Evolutionary conservation across 2,888 invertebrate species (phyloP), one percentile per base, ranked within the genome.

Genomic region (Nomada ruficornis): DNA sequence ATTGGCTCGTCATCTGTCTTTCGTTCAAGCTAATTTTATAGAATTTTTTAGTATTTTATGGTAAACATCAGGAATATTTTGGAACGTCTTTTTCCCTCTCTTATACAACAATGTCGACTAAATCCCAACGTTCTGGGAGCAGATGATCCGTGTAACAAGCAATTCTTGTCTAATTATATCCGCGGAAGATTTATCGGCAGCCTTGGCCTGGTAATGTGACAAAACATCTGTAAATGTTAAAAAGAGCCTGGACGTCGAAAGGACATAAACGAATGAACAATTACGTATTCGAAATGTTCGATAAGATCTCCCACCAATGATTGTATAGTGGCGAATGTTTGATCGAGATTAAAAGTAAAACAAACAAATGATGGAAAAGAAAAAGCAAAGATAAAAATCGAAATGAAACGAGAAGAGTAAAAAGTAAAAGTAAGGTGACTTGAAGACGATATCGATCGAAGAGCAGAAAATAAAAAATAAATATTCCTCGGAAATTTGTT

Each of bases 231-330:
- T 57, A 69, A 69, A 64, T 60, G 67, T 67, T 60, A 42, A 74
- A 69, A 62, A 62, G 57, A 36, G 59, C 54, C 64, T 11, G 80
- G 54, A 81, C 62, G 36, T 64, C 54, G 65, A 67, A 74, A n/a
- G 47, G 52, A 77, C 52, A 26, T 44, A 47, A 83, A 15, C 68
- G 74, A 83, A 71, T 50, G 64, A 75, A 82, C 55, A 74, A 67
- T 80, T 70, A 36, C 62, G 9, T n/a, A 18, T 26, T 82, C 71
- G 55, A 74, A 82, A 70, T 67, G 64, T 71, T 18, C 23, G 54
- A 62, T 3, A 7, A 52, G 2, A 62, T 10, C 47, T 47, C 29
- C 5, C 36, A 36, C 1, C n/a, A 55, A 55, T 15, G 50, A 50
- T 50, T 5, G 5, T 18, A 15, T 0, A 50, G 1, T 4, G 18